Conservation (phyloP, 2,797 vertebrate species). For the Bucorvus abyssinicus region DNA sequence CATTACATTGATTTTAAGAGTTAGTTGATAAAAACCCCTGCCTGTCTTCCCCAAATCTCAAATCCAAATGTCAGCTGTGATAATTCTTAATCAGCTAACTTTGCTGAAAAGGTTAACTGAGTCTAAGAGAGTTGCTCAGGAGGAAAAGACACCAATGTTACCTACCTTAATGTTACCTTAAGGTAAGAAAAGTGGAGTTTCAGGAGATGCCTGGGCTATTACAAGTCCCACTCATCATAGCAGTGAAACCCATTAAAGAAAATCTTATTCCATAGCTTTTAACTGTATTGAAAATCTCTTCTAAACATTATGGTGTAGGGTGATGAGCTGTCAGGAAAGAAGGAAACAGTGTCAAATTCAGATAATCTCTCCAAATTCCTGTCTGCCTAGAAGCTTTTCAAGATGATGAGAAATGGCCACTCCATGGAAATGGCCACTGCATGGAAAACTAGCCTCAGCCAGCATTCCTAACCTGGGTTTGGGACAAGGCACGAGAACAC, state of each 20-base stretch:
- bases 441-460: background rate
- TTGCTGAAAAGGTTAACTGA: background rate
- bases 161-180: background rate
- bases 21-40: background rate
- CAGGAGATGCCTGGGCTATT: background rate
- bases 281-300: background rate
- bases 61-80: background rate
- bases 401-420: background rate
- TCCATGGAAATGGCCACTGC: background rate
- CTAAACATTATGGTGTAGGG: background rate
- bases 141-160: background rate
- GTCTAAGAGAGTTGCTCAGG: background rate
- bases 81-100: background rate
- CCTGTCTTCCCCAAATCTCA: background rate
- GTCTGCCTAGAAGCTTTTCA: background rate
- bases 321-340: background rate
- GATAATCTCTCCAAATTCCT: background rate
- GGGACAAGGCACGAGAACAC: background rate
- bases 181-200: background rate
- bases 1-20: background rate
- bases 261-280: background rate
- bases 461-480: background rate
- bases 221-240: background rate
- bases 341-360: background rate
- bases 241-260: background rate